phyloP scores from a whole-genome alignment of 2,113 vertebrate species.

The Steatornis caripensis region DNA sequence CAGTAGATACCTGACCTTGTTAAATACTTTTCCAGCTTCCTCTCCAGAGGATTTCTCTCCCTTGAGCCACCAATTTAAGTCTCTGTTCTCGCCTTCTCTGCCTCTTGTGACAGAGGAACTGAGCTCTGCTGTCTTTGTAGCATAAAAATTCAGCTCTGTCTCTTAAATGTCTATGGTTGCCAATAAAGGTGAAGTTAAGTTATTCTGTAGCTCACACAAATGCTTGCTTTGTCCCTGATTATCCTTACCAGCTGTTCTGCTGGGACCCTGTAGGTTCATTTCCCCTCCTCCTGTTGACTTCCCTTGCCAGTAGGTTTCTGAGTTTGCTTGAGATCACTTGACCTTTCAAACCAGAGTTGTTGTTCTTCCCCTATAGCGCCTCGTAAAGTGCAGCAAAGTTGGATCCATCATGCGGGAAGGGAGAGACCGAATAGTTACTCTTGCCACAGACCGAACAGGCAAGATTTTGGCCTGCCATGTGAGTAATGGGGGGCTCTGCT shows the following conservation, averaged over 20 bases:
- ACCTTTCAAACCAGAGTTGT: not conserved
- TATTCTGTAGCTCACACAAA: not conserved
- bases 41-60: not conserved
- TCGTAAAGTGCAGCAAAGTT: slow-evolving; percentile 83
- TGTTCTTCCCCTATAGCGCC: slow-evolving; percentile 71
- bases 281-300: not conserved
- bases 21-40: not conserved
- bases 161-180: not conserved
- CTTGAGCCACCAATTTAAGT: not conserved
- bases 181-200: not conserved
- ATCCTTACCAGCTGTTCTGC: not conserved
- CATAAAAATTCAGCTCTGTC: not conserved
- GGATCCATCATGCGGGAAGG: slow-evolving; percentile 91
- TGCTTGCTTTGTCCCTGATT: not conserved
- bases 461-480: slow-evolving; percentile 90
- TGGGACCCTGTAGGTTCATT: not conserved
- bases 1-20: not conserved
- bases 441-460: slow-evolving; percentile 78
- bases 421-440: slow-evolving; percentile 85
- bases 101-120: not conserved
- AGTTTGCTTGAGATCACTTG: not conserved
- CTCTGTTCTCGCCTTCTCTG: not conserved
- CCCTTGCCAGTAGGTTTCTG: not conserved
- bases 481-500: slow-evolving; percentile 55
- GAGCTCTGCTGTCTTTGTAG: not conserved